phyloP scores from a whole-genome alignment of 2,113 vertebrate genomes.

The Peromyscus polionotus region DNA sequence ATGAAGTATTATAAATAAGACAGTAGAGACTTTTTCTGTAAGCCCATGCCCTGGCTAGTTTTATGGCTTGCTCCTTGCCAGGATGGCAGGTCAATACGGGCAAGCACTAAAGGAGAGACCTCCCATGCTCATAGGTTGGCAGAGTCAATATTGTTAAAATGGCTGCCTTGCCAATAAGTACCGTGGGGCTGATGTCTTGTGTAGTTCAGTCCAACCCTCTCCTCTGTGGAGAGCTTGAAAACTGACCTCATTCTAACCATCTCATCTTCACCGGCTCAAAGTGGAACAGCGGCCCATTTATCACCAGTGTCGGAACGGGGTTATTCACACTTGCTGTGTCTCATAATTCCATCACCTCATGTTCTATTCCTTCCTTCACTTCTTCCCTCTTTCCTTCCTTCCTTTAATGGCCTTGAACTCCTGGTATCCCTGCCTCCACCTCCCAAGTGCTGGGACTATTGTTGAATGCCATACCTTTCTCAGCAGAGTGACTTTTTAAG shows the following conservation, averaged over 20 bases:
- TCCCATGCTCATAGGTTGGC: not conserved
- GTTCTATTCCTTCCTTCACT: not conserved
- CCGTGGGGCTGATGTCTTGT: not conserved
- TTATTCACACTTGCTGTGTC: not conserved
- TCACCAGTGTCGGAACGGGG: conserved; percentile 6
- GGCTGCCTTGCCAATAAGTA: not conserved
- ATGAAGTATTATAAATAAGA: not conserved
- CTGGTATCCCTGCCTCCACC: not conserved
- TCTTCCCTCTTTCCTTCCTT: not conserved
- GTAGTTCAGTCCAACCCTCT: not conserved
- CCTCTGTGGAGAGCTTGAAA: not conserved
- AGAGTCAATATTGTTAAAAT: not conserved
- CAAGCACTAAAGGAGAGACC: not conserved
- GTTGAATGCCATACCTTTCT: not conserved
- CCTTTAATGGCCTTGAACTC: not conserved
- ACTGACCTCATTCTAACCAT: not conserved
- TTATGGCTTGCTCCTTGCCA: not conserved
- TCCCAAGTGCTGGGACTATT: not conserved
- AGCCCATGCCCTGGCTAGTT: not conserved
- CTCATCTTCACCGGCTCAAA: not conserved
- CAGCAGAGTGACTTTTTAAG: not conserved
- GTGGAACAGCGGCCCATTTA: not conserved
- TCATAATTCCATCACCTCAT: conserved; percentile 1
- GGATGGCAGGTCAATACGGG: not conserved
- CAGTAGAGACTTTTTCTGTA: not conserved